Evolutionary conservation across 2,113 vertebrate genomes (phyloP), one percentile per base, ranked within the genome.

Genomic region (Microtus oregoni): DNA sequence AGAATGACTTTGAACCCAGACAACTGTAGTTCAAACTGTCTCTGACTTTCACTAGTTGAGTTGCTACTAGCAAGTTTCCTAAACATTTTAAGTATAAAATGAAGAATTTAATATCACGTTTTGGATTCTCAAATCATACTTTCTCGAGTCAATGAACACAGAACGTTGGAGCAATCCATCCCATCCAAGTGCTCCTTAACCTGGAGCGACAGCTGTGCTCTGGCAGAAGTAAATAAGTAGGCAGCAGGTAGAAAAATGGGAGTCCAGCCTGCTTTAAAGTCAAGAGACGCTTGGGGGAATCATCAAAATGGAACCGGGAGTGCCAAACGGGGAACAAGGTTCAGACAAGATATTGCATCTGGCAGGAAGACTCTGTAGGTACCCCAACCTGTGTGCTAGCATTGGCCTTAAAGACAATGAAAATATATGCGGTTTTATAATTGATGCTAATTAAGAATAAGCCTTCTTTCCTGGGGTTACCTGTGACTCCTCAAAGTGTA

Each of bases 301-400:
- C 28, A 0, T 35, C 4, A 70, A 8, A n/a, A 24, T 65, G 8
- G 41, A 50, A 41, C 5, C 5, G 13, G 61, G 67, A 55, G 55
- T 38, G 38, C 3, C 12, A 4, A 20, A 52, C 13, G 15, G 22
- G 1, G 1, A 9, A 15, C 2, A 5, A 20, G 35, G 22, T 50
- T 68, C 50, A 79, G 83, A 68, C n/a, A 28, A 13, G 50, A 13
- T 13, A 52, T 41, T 83, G 63, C 32, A 5, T 70, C 28, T 22
- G 65, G 1, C 38, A 67, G n/a, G 78, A 17, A 72, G 22, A 38
- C 9, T n/a, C 32, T 4, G 55, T 11, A 7, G 32, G 24, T 8
- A 17, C 58, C 3, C 65, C 17, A 55, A 17, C 10, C 26, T 38
- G 11, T 0, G 0, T 28, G 61, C 41, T 73, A 68, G 38, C 67